Conservation (phyloP, 2,113 vertebrate genomes). For the Peromyscus leucopus region DNA sequence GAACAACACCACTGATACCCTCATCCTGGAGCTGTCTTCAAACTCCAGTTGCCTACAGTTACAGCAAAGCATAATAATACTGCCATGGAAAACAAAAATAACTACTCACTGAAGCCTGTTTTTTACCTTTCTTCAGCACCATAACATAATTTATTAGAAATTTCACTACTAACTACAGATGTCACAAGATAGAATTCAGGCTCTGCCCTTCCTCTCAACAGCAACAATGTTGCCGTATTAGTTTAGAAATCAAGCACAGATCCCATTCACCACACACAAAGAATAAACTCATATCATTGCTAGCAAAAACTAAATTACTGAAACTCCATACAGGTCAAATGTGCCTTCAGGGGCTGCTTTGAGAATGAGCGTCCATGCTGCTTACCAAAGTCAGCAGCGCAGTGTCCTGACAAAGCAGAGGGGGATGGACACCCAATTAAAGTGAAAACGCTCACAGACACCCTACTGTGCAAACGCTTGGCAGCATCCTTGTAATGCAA, state of each 20-base stretch:
- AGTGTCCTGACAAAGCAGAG: not conserved
- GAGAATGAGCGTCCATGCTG: not conserved
- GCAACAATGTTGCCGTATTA: not conserved
- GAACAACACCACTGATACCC: not conserved
- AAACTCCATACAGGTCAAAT: not conserved
- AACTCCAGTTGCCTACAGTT: not conserved
- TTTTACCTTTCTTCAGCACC: slow-evolving; percentile 1
- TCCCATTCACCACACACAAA: not conserved
- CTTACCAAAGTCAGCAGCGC: not conserved
- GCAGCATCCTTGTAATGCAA: not conserved
- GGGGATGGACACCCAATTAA: not conserved
- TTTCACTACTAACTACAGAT: not conserved
- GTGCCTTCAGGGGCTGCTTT: slow-evolving; percentile 27
- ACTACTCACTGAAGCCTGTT: not conserved
- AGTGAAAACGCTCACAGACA: not conserved
- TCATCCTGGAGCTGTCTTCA: slow-evolving; percentile 27
- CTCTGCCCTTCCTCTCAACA: not conserved
- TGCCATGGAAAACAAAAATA: slow-evolving; percentile 52
- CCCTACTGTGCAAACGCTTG: not conserved
- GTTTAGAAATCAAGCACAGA: slow-evolving; percentile 25
- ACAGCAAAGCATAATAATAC: slow-evolving; percentile 13
- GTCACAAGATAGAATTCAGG: slow-evolving; percentile 27
- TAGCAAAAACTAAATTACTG: slow-evolving; percentile 54
- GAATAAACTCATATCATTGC: slow-evolving; percentile 13
- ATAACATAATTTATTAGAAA: not conserved